Base-by-base conservation (phyloP, 2,888 invertebrate species). In the Acrobasis consociella region DNA sequence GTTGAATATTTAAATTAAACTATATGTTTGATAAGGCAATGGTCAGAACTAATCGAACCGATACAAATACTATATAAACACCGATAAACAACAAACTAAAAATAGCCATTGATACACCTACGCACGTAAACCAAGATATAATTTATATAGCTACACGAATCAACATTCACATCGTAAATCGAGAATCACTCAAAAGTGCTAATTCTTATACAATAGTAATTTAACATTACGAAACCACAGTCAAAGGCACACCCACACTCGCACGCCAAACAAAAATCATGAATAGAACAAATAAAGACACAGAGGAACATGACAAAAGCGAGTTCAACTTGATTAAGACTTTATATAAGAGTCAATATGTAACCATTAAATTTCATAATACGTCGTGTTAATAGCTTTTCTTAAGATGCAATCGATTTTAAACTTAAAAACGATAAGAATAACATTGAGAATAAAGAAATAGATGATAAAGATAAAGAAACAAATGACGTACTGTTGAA, bases 321-420 rank as follows among this genome's bases (percentile, higher is more conserved):
- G 82, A 72, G 81, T 80, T 86, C 80, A 77, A 76, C 78, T 86
- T 83, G 77, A 88, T 89, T 89, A 88, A 79, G 85, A 80, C 73
- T 76, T 82, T 74, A 75, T 71, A 78, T 73, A 71, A 67, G 64
- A 81, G 78, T 78, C 77, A 81, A 82, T 77, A 80, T 72, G 65
- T 71, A 67, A 68, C 69, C 67, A 74, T 75, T 76, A 71, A 70
- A 76, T 77, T 78, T 77, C 75, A 71, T 74, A 80, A 80, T 64
- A 67, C 59, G 59, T 42, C 62, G 16, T 64, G 62, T 69, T 63
- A 60, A 62, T 65, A 49, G 39, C 52, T 56, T 58, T 49, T 42
- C 11, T 53, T 15, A 16, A 42, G 13, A 66, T 53, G 38, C 55
- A 64, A 49, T 1, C 9, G 56, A 69, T 66, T 65, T 67, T 67